These are phyloP conservation scores for Crotophaga sulcirostris DNA, from an alignment of 2,113 vertebrate species.

Conservation along the genomic window DNA sequence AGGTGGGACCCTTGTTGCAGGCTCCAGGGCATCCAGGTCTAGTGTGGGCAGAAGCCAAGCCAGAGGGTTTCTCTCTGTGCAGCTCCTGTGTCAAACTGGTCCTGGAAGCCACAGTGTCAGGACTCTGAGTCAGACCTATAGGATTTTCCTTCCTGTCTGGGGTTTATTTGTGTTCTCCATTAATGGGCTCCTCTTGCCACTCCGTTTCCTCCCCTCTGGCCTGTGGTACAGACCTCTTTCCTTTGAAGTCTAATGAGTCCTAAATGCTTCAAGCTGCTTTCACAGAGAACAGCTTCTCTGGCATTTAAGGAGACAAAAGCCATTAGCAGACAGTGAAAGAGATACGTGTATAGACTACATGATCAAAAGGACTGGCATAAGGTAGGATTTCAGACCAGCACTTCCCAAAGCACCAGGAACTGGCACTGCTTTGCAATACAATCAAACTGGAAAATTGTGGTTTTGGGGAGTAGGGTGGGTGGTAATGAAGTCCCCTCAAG, in stretches of 20 bases:
- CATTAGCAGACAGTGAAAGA: conserved; percentile 32
- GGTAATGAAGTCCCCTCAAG: not conserved
- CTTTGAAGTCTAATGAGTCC: conserved; percentile 63
- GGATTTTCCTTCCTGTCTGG: conserved; percentile 66
- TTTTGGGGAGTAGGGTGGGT: no score
- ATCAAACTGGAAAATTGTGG: not conserved
- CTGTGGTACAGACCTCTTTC: not conserved
- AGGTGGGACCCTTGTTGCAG: not conserved
- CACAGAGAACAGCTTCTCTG: not conserved
- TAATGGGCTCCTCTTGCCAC: conserved; percentile 53
- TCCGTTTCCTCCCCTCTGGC: conserved; percentile 28
- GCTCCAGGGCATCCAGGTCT: not conserved
- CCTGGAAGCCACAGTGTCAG: not conserved
- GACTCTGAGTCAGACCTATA: conserved; percentile 61
- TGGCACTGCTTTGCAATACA: not conserved
- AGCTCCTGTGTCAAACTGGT: not conserved
- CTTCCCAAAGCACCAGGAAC: not conserved
- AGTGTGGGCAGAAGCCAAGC: not conserved
- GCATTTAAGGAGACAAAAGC: conserved; percentile 42
- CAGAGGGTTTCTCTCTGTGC: not conserved
- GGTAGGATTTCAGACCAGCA: not conserved
- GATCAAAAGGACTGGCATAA: not conserved
- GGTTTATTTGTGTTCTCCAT: conserved; percentile 57
- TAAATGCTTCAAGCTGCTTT: conserved; percentile 66
- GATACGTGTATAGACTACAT: not conserved